Evolutionary conservation across 2,888 invertebrate species (phyloP).

Genomic region (Pristionchus entomophagus): DNA sequence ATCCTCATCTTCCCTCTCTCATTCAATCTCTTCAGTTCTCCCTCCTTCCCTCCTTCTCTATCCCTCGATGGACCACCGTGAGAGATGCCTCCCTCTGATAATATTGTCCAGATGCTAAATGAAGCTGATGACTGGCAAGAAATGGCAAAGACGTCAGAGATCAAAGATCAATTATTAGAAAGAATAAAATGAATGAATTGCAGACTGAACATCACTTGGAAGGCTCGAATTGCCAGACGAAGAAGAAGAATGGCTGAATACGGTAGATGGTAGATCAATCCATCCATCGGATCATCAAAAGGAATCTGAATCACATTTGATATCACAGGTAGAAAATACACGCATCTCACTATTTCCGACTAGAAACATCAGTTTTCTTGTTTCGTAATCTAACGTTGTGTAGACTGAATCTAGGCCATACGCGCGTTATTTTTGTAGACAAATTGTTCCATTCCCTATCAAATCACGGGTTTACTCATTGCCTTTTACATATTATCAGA

Average conservation of each 20-base stretch:
- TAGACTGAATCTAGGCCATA: neutral
- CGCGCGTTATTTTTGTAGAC: neutral
- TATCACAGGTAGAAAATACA: constrained; percentile 3
- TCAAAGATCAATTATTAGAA: too few species aligned
- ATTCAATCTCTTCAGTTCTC: neutral
- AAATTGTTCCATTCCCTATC: neutral
- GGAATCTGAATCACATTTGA: neutral
- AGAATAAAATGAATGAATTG: neutral
- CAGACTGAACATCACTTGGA: constrained; percentile 30
- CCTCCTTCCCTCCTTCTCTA: constrained; percentile 1
- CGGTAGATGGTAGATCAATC: constrained; percentile 18
- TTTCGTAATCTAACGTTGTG: neutral
- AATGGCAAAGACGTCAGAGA: constrained; percentile 17
- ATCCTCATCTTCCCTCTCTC: neutral
- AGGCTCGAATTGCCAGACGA: neutral
- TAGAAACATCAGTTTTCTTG: neutral
- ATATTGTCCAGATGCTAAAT: constrained; percentile 38
- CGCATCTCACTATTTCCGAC: constrained; percentile 24
- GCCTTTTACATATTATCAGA: neutral
- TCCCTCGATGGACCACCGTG: constrained; percentile 1
- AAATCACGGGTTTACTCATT: neutral
- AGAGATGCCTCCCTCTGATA: constrained; percentile 35
- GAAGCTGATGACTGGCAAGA: constrained; percentile 36
- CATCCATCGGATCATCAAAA: neutral
- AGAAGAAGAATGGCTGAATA: constrained; percentile 39